Conservation (phyloP, 2,888 invertebrate genomes). For the Gymnosoma rotundatum region DNA sequence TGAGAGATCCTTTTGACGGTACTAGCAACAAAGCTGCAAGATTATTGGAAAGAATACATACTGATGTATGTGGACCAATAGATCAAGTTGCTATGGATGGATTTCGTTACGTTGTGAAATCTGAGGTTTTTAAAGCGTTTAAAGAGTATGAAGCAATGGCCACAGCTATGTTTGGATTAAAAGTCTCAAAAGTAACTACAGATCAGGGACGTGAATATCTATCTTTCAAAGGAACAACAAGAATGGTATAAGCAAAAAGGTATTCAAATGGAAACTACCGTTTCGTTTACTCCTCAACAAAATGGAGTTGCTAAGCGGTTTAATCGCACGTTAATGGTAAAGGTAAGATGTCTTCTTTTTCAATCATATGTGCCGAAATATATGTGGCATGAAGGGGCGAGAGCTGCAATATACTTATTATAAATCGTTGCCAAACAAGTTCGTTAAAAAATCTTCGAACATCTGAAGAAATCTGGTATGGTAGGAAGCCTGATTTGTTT, state of each 20-base stretch:
- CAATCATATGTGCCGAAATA: constrained; percentile 45
- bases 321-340: constrained; percentile 13
- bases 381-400: constrained; percentile 42
- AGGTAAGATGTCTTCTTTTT: constrained; percentile 17
- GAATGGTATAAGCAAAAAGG: constrained; percentile 70
- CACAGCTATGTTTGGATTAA: constrained; percentile 47
- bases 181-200: constrained; percentile 52
- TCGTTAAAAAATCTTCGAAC: constrained; percentile 46
- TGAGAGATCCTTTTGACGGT: constrained; percentile 38
- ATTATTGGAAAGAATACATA: constrained; percentile 54
- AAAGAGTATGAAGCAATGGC: constrained; percentile 39
- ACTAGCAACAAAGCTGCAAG: constrained; percentile 36
- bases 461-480: constrained; percentile 41
- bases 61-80: constrained; percentile 61
- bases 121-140: constrained; percentile 18
- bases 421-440: constrained; percentile 48
- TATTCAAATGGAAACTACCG: constrained; percentile 67
- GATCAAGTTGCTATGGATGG: constrained; percentile 35
- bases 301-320: constrained; percentile 53
- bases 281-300: constrained; percentile 47
- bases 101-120: constrained; percentile 17
- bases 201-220: constrained; percentile 74
- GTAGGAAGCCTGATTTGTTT: constrained; percentile 25
- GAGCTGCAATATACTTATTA: constrained; percentile 32
- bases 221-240: constrained; percentile 67